Base-by-base conservation (phyloP, 2,797 vertebrate species). In the Philypnodon macrostomus region DNA sequence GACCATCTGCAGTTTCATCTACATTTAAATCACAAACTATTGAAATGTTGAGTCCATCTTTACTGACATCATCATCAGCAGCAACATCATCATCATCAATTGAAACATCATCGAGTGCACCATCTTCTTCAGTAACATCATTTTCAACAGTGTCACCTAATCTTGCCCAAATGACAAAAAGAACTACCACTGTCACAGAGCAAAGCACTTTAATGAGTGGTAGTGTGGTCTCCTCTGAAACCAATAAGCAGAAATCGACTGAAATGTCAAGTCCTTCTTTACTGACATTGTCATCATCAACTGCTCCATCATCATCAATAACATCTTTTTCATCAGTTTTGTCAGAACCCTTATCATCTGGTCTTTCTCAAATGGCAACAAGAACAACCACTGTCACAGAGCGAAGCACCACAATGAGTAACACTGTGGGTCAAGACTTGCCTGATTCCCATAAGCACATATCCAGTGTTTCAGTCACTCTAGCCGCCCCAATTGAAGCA, bases 381-480 rank as follows among this genome's bases (percentile, higher is more conserved):
- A 85, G 47, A 79, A 76, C 19, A 1, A 83, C 78, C 21, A 79
- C 56, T 0, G 2, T 80, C 21, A 70, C 73, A 53, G 57, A 69
- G 12, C 24, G 0, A 35, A 51, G 17, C 7, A 1, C 46, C 2
- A 9, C 19, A 52, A 1, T 36, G 30, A 59, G 24, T 32, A n/a
- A n/a, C n/a, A 47, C 39, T 31, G 57, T 78, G 50, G 75, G 54
- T 7, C 57, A 78, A 53, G 75, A 87, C 46, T 87, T 79, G 1
- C 32, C 90, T 41, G 87, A 89, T 56, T 78, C 85, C 36, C 41
- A 68, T 32, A 84, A 73, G 47, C 79, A 67, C 23, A 41, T 53
- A 48, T 63, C 87, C 7, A 93, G 91, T 0, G 85, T 93, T 16
- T 96, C 94, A 7, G 35, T 91, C 38, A 61, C 42, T 51, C 32